Percentiles rank a stretch among this genome's conserved stretches.
Conservation (phyloP, 2,797 vertebrate species). For the Lepilemur septentrionalis region DNA sequence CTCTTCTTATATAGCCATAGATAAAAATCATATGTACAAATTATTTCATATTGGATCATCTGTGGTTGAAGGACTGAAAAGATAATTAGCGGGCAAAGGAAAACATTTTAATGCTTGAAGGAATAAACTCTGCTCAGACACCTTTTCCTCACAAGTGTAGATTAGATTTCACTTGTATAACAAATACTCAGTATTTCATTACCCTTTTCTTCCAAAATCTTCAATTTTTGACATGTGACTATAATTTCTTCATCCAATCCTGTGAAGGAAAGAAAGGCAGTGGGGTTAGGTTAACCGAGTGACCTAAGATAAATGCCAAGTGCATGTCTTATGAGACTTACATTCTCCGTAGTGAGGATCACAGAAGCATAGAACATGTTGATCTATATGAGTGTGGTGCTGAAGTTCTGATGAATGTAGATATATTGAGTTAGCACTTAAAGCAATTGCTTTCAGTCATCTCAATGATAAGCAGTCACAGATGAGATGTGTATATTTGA, state of each 20-base stretch:
- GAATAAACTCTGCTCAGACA: neutral
- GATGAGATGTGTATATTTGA: conserved; percentile 38
- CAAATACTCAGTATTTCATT: neutral
- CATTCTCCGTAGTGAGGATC: neutral
- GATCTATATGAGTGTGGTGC: conserved; percentile 26
- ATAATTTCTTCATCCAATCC: conserved; percentile 32
- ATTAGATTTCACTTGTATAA: neutral
- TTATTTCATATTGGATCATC: neutral
- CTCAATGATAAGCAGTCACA: conserved; percentile 21
- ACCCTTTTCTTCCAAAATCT: neutral
- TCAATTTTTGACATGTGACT: neutral
- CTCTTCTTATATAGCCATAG: neutral
- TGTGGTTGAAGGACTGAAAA: neutral
- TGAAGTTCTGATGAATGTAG: conserved; percentile 3
- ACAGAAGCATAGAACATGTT: neutral
- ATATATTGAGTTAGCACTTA: conserved; percentile 60
- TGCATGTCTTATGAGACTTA: conserved; percentile 42
- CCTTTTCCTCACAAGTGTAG: neutral
- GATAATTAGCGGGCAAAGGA: neutral
- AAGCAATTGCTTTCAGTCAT: conserved; percentile 63
- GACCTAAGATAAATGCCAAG: conserved; percentile 55
- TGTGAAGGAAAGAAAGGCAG: conserved; percentile 11
- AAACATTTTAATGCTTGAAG: neutral
- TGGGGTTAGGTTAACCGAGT: conserved; percentile 43
- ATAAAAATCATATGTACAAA: neutral